Conservation (phyloP, 2,797 vertebrate species). For the Tiaroga cobitis region DNA sequence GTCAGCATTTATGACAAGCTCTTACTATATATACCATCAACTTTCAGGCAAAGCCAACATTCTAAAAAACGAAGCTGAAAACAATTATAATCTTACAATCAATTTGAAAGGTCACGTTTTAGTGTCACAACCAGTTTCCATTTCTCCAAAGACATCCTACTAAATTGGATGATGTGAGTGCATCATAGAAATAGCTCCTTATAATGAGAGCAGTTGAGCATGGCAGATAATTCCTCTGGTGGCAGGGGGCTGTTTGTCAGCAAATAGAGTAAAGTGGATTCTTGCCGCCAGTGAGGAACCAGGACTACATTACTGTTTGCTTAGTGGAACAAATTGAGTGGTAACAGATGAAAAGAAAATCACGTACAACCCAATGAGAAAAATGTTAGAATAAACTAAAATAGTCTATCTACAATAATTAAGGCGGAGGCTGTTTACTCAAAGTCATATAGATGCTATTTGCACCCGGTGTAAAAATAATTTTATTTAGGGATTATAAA, state of each 20-base stretch:
- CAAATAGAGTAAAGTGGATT: slow-evolving; percentile 53
- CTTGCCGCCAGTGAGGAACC: slow-evolving; percentile 37
- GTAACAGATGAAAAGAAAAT: slow-evolving; percentile 49
- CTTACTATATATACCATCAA: neutral
- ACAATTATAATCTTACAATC: slow-evolving; percentile 27
- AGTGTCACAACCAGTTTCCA: slow-evolving; percentile 24
- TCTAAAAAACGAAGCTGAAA: neutral
- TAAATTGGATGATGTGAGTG: slow-evolving; percentile 30
- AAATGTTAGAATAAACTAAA: slow-evolving; percentile 34
- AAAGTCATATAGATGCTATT: neutral
- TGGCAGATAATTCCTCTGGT: slow-evolving; percentile 48
- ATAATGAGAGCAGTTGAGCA: slow-evolving; percentile 42
- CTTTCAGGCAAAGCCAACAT: neutral
- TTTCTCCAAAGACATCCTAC: slow-evolving; percentile 3
- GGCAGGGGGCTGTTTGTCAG: slow-evolving; percentile 42
- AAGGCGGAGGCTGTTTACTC: neutral
- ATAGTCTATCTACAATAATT: neutral
- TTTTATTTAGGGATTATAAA: neutral
- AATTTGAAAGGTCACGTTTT: slow-evolving; percentile 12
- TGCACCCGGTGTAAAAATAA: neutral
- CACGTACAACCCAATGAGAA: slow-evolving; percentile 35
- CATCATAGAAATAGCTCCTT: slow-evolving; percentile 26
- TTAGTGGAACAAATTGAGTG: slow-evolving; percentile 45
- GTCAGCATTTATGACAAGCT: slow-evolving; percentile 15
- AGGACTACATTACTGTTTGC: slow-evolving; percentile 58